A percentile compares a stretch with the other conserved stretches of the same genome.
Conservation (phyloP, 2,888 invertebrate species). For the Phymatocera aterrima region DNA sequence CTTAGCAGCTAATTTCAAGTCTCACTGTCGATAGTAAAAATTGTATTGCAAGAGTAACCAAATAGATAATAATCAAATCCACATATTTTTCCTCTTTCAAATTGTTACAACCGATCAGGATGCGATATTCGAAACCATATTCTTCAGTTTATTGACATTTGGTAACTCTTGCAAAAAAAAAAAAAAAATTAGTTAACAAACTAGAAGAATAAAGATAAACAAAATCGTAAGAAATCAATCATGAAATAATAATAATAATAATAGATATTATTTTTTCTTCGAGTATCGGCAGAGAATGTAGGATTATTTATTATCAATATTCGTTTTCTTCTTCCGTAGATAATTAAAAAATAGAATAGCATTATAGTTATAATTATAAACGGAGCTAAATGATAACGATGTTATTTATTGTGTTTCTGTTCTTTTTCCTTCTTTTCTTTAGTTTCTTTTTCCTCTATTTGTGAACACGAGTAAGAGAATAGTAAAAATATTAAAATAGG, state of each 20-base stretch:
- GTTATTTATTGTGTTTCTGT: constrained; percentile 57
- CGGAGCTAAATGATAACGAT: constrained; percentile 72
- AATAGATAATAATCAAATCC: neutral
- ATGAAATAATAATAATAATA: constrained; percentile 60
- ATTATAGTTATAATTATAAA: no score
- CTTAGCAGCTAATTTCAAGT: neutral
- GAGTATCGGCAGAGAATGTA: constrained; percentile 72
- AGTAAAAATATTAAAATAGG: neutral
- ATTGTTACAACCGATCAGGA: neutral
- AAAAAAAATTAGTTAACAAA: constrained; percentile 7
- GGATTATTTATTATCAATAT: constrained; percentile 68
- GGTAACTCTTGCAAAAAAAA: neutral
- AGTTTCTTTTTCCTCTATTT: neutral
- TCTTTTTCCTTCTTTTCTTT: no score
- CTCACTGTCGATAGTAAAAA: neutral
- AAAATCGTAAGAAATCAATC: constrained; percentile 46
- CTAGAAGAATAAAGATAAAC: neutral
- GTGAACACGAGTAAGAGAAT: neutral
- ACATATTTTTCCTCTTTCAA: no score
- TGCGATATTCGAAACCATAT: neutral
- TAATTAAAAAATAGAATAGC: constrained; percentile 75
- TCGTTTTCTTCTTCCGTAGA: constrained; percentile 63
- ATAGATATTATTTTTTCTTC: constrained; percentile 59
- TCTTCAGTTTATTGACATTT: neutral
- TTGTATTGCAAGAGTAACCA: neutral